Conservation (phyloP, 2,888 invertebrate species). For the Drosophila falleni region DNA sequence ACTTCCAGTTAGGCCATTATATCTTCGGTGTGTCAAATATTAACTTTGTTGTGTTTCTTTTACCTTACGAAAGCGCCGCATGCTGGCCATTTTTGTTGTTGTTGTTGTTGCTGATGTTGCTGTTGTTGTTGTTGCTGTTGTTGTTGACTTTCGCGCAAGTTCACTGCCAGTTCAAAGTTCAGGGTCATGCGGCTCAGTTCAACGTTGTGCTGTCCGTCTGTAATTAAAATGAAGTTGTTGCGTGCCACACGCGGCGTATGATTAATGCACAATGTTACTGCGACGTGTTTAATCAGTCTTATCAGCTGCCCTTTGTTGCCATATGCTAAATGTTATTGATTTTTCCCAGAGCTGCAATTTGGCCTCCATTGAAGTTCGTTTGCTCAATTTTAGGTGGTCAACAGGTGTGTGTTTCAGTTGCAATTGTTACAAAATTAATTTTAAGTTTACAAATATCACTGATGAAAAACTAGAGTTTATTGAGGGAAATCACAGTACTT, state of each 20-base stretch:
- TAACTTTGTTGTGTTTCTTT: slow-evolving; percentile 20
- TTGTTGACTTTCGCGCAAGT: slow-evolving; percentile 46
- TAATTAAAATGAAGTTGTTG: slow-evolving; percentile 52
- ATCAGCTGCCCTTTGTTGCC: slow-evolving; percentile 47
- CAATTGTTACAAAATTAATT: neutral
- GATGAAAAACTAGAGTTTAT: neutral
- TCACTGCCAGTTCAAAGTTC: slow-evolving; percentile 74
- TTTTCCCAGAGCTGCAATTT: slow-evolving; percentile 58
- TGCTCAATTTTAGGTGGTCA: slow-evolving; percentile 12
- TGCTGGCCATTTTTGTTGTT: slow-evolving; percentile 61
- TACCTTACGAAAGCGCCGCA: slow-evolving; percentile 68
- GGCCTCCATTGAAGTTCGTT: neutral
- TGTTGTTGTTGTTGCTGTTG: slow-evolving; percentile 20
- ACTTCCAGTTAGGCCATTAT: neutral
- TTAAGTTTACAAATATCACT: neutral
- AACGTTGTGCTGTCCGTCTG: slow-evolving; percentile 35
- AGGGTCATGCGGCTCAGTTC: slow-evolving; percentile 57
- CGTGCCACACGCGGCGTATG: slow-evolving; percentile 72
- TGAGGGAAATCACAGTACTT: neutral
- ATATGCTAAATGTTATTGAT: slow-evolving; percentile 69
- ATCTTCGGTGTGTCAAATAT: neutral
- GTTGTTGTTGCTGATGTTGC: slow-evolving; percentile 19
- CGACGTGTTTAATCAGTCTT: slow-evolving; percentile 40
- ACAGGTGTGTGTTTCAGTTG: slow-evolving; percentile 38
- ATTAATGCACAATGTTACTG: slow-evolving; percentile 52